Evolutionary conservation across 2,113 vertebrate genomes (phyloP).

Genomic region (Lepus americanus): DNA sequence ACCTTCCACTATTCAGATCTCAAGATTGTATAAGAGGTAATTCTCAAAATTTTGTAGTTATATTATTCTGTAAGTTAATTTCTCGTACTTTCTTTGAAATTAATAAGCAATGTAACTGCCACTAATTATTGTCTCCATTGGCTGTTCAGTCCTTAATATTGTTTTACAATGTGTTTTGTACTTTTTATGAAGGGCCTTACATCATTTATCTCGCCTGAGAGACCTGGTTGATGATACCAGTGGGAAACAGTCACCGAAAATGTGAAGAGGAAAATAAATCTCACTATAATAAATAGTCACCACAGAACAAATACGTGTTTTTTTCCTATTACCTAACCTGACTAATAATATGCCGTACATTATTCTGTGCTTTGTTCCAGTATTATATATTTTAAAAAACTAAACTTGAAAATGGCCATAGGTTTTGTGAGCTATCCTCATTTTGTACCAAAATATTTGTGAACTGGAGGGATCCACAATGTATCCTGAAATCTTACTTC

Average conservation of each 20-base stretch:
- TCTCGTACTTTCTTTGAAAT: slow-evolving; percentile 60
- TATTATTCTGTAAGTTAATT: slow-evolving; percentile 6
- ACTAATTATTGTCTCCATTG: slow-evolving; percentile 42
- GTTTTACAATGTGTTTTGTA: slow-evolving; percentile 61
- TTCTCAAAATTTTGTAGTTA: background rate
- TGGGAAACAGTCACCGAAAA: slow-evolving; percentile 73
- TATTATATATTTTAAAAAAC: slow-evolving; percentile 1
- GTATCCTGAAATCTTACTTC: background rate
- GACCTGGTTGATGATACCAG: slow-evolving; percentile 87
- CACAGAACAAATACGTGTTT: slow-evolving; percentile 42
- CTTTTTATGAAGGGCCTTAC: slow-evolving; percentile 87
- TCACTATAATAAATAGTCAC: slow-evolving; percentile 48
- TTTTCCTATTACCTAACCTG: slow-evolving; percentile 30
- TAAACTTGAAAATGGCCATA: slow-evolving; percentile 38
- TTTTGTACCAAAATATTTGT: slow-evolving; percentile 34
- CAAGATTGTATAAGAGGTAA: slow-evolving; percentile 41
- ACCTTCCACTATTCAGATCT: slow-evolving; percentile 40
- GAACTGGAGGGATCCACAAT: background rate
- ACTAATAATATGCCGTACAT: background rate
- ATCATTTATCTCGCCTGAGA: slow-evolving; percentile 88
- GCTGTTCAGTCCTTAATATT: background rate
- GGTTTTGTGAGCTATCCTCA: slow-evolving; percentile 48
- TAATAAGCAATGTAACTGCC: slow-evolving; percentile 56
- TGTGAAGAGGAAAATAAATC: slow-evolving; percentile 64
- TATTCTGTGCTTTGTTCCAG: slow-evolving; percentile 22